A percentile compares a stretch with the other conserved stretches of the same genome.
phyloP scores from a whole-genome alignment of 2,888 invertebrate genomes.

The Trachelus troglodyta region DNA sequence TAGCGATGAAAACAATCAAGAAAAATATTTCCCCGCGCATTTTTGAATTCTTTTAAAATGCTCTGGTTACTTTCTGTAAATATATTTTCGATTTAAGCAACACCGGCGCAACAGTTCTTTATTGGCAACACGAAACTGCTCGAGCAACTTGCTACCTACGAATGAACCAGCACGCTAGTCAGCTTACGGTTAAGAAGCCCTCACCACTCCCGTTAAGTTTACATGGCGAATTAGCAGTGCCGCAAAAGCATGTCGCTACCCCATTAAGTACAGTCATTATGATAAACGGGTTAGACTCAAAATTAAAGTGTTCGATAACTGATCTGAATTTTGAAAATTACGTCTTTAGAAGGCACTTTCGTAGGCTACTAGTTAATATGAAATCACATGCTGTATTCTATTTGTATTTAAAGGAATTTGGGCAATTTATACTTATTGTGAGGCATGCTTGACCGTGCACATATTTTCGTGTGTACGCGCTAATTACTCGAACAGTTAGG shows the following conservation, averaged over 20 bases:
- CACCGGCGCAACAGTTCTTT: background rate
- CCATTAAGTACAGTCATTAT: slow-evolving; percentile 1
- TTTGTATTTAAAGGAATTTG: background rate
- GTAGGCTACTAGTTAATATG: background rate
- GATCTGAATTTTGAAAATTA: background rate
- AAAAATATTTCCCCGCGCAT: background rate
- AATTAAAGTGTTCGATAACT: background rate
- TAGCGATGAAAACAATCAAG: background rate
- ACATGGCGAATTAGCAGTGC: slow-evolving; percentile 15
- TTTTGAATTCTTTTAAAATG: background rate
- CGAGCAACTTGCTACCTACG: slow-evolving; percentile 7
- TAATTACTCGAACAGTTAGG: slow-evolving; percentile 19
- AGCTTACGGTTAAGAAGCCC: slow-evolving; percentile 20
- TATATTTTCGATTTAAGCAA: background rate
- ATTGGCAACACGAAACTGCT: slow-evolving; percentile 5
- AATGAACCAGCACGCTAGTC: slow-evolving; percentile 18
- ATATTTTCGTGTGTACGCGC: slow-evolving; percentile 11
- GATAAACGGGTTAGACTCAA: background rate
- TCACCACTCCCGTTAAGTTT: slow-evolving; percentile 23
- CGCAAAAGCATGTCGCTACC: background rate
- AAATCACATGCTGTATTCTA: background rate
- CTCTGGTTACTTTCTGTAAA: background rate
- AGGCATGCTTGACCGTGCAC: background rate
- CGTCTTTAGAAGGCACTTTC: background rate
- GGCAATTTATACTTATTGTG: background rate